Evolutionary conservation across 1,140 invertebrate genomes (phyloP), one percentile per base, ranked within the genome.

Genomic region (Geopemphigus sp.): DNA sequence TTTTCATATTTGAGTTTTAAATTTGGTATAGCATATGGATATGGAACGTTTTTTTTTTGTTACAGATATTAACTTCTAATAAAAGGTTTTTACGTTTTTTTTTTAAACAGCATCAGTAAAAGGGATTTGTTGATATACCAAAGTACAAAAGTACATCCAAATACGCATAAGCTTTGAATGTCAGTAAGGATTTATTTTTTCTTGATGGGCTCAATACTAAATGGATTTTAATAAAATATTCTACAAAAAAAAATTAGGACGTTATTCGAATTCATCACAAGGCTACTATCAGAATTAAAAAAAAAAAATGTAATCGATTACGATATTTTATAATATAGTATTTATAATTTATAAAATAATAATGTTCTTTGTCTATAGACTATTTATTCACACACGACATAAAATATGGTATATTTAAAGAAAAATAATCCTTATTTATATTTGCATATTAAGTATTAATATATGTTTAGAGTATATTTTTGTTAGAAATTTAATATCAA

Each of bases 151-250:
- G 64, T 47, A 68, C 39, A 15, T 39, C 8, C 1, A 39, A 66
- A 66, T 39, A 66, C 14, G 12, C n/a, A 66, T 45, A 39, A 45
- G 63, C 32, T 66, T 19, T 22, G 19, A 66, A 66, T 66, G 32
- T 66, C 63, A 66, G 29, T 66, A 66, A 12, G 32, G 32, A 66
- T 12, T 39, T 66, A 39, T 66, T 4, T 66, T 66, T 45, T 66
- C n/a, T 66, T 15, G 1, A 8, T 0, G 19, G 32, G n/a, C 29
- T 45, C 19, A 22, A 22, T 66, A 66, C 29, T 66, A 66, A 66
- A 66, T 39, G 32, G 10, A 66, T 45, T 66, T 66, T 39, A 19
- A n/a, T 66, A 66, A 66, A 66, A 66, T 32, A 15, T 45, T 22
- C 53, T 50, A 50, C 11, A 11, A 29, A 63, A 26, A 61, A 45